Evolutionary conservation across 2,888 invertebrate genomes (phyloP).

Genomic region (Mesorhabditis belari): DNA sequence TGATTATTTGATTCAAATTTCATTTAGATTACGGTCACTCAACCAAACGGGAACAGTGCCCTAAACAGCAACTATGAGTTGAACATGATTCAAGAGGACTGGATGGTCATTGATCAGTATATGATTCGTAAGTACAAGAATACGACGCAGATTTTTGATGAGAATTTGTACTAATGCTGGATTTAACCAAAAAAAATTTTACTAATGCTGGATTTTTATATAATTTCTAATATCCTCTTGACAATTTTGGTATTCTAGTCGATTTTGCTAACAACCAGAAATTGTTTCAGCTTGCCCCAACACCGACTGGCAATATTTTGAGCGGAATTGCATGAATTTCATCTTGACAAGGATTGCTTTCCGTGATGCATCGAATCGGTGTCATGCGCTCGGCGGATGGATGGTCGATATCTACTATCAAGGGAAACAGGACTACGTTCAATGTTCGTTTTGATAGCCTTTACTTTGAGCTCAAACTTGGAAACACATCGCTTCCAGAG

Average conservation of each 20-base stretch:
- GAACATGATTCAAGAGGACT: background rate
- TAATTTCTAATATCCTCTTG: too few species aligned
- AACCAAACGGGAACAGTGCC: slow-evolving; percentile 23
- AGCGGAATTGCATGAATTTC: background rate
- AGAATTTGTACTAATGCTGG: too few species aligned
- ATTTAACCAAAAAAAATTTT: too few species aligned
- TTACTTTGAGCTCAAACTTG: background rate
- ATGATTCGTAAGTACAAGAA: background rate
- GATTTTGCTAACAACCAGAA: background rate
- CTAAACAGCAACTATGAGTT: slow-evolving; percentile 13
- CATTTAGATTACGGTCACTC: slow-evolving; percentile 11
- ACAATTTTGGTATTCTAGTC: too few species aligned
- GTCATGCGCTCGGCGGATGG: slow-evolving; percentile 15
- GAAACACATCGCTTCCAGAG: too few species aligned
- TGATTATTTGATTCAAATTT: background rate
- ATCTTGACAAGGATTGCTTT: slow-evolving; percentile 4
- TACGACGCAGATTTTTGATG: too few species aligned
- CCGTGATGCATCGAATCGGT: slow-evolving; percentile 14
- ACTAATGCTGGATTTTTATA: too few species aligned
- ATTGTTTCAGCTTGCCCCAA: background rate
- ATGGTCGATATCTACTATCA: slow-evolving; percentile 20
- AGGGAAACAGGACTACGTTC: slow-evolving; percentile 10
- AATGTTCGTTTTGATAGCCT: slow-evolving; percentile 4
- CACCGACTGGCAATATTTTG: slow-evolving; percentile 2
- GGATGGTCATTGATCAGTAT: background rate